Conservation (phyloP, 2,797 vertebrate species). For the Chaetodon trifasciatus region DNA sequence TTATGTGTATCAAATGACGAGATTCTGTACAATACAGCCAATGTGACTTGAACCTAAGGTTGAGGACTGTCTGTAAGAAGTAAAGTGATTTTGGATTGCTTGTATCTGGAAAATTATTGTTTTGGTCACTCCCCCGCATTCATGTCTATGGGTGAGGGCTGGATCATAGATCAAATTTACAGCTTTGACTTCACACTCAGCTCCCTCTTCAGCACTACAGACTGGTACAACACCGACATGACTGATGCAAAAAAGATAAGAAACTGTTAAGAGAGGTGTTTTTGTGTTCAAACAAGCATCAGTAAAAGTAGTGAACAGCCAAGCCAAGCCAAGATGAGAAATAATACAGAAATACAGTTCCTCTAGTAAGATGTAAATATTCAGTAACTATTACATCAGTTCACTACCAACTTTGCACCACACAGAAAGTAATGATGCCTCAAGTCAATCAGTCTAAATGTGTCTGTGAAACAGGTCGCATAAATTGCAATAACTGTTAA, state of each 20-base stretch:
- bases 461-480: slow-evolving; percentile 86
- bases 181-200: not conserved
- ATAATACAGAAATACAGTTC: not conserved
- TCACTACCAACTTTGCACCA: slow-evolving; percentile 84
- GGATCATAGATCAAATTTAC: not conserved
- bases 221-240: not conserved
- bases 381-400: slow-evolving; percentile 83
- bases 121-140: not conserved
- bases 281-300: not conserved
- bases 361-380: slow-evolving; percentile 74
- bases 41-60: not conserved
- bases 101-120: not conserved
- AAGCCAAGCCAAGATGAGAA: not conserved
- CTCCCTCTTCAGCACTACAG: not conserved
- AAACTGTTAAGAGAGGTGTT: not conserved
- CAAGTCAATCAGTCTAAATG: slow-evolving; percentile 89
- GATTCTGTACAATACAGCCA: too few relatives aligned
- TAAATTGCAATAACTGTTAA: slow-evolving; percentile 92
- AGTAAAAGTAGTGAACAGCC: not conserved
- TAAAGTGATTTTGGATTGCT: not conserved
- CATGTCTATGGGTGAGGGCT: not conserved
- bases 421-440: slow-evolving; percentile 85
- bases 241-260: not conserved
- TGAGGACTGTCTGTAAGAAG: too few relatives aligned
- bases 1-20: not conserved